Evolutionary conservation across 2,113 vertebrate genomes (phyloP), one percentile per base, ranked within the genome.

Genomic region (Aegithalos caudatus): DNA sequence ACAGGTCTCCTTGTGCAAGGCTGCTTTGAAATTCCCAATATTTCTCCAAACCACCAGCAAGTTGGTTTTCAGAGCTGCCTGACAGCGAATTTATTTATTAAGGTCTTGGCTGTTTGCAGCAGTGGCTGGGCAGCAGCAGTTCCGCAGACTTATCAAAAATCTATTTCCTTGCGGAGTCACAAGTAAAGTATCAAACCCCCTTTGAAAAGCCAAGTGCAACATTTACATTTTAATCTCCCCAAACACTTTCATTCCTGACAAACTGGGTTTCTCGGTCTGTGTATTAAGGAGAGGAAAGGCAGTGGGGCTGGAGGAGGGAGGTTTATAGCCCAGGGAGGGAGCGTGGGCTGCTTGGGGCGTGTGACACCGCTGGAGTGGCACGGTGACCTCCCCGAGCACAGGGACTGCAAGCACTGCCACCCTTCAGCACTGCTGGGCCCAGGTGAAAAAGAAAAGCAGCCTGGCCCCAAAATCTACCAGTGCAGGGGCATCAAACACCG

Each of bases 211-310:
- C 8, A 17, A 95, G 92, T 16, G 44, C 87, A 93, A 96, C 96
- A 97, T 97, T 97, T 97, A 95, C 96, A 97, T 97, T 97, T 97
- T 97, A 97, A 97, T 97, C 95, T 97, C 74, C 37, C 64, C 10
- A 58, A 92, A 85, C 92, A 56, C 86, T 96, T 95, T 57, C 4
- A 2, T 71, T 97, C 91, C 96, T 95, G 96, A 97, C 91, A 96
- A 96, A 72, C 70, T 18, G 83, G 60, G 64, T 74, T 96, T 95
- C 93, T 93, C 69, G 18, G 70, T 22, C 77, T 17, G 47, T 76
- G 88, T 88, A 85, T 89, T 77, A 86, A 0, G 23, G 86, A 90
- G 61, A 83, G 73, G 50, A 50, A 48, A 88, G 81, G 87, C 72
- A 70, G 48, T 0, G 2, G 81, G 51, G 56, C 29, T 93, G 28